phyloP scores from a whole-genome alignment of 2,797 vertebrate species.

The Loriculus beryllinus region DNA sequence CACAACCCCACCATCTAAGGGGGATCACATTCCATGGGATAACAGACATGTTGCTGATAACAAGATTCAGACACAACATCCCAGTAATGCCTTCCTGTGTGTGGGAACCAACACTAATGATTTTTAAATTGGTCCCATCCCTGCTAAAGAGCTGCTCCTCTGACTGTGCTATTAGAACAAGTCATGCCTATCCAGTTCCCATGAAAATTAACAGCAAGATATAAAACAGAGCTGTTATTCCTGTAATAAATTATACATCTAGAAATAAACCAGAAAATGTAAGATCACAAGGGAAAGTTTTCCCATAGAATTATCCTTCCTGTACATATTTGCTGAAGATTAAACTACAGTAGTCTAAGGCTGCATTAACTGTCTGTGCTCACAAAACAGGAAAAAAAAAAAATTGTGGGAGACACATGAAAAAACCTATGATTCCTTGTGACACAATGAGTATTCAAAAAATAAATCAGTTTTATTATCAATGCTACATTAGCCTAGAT shows the following conservation, averaged over 20 bases:
- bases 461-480: background rate
- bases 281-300: constrained; percentile 8
- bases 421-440: background rate
- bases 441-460: background rate
- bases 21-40: background rate
- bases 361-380: background rate
- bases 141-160: background rate
- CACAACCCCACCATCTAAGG: background rate
- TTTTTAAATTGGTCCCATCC: constrained; percentile 50
- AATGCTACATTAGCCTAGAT: background rate
- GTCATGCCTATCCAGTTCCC: constrained; percentile 19
- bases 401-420: background rate
- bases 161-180: background rate
- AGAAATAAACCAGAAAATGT: background rate
- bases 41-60: background rate
- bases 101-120: constrained; percentile 7
- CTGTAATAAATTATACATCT: constrained; percentile 19
- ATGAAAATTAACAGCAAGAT: constrained; percentile 20
- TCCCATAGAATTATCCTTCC: background rate
- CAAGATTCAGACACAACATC: background rate
- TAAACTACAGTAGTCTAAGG: background rate
- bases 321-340: background rate
- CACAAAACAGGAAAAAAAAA: background rate
- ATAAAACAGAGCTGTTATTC: constrained; percentile 8
- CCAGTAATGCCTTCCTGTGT: background rate